phyloP scores from a whole-genome alignment of 2,888 invertebrate genomes.

The Morpho deidamia region DNA sequence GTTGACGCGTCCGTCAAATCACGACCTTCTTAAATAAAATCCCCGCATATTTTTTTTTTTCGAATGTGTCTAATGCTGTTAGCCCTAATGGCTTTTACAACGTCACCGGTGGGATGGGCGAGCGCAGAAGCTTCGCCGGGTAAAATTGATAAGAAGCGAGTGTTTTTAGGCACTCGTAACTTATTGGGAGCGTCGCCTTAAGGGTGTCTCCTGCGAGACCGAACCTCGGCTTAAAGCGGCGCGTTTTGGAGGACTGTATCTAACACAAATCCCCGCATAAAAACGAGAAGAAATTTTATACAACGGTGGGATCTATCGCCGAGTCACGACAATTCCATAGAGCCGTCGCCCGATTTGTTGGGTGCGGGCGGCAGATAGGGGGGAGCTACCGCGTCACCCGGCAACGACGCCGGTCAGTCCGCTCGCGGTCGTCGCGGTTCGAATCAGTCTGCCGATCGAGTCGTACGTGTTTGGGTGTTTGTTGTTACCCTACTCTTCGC shows the following conservation, averaged over 20 bases:
- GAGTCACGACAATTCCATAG: constrained; percentile 53
- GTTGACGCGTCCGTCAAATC: constrained; percentile 47
- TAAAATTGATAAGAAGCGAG: no score
- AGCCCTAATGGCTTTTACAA: no score
- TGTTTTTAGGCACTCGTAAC: no score
- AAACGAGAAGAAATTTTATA: constrained; percentile 57
- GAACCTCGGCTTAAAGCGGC: no score
- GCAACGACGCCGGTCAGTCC: constrained; percentile 30
- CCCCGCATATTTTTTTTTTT: no score
- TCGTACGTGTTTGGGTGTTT: constrained; percentile 36
- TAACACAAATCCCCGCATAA: constrained; percentile 45
- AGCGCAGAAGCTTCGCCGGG: no score
- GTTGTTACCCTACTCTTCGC: constrained; percentile 15
- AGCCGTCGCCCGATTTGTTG: constrained; percentile 54
- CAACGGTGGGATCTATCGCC: constrained; percentile 52
- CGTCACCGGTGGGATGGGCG: no score
- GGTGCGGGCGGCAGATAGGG: constrained; percentile 40
- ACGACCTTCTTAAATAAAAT: constrained; percentile 44
- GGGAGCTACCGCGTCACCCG: constrained; percentile 44
- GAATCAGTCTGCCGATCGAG: constrained; percentile 48
- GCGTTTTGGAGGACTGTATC: no score
- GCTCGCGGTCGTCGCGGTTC: constrained; percentile 25
- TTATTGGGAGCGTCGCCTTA: no score
- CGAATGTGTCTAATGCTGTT: no score
- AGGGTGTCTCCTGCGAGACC: no score